Conservation (phyloP, 2,888 invertebrate genomes). For the Cotesia congregata region DNA sequence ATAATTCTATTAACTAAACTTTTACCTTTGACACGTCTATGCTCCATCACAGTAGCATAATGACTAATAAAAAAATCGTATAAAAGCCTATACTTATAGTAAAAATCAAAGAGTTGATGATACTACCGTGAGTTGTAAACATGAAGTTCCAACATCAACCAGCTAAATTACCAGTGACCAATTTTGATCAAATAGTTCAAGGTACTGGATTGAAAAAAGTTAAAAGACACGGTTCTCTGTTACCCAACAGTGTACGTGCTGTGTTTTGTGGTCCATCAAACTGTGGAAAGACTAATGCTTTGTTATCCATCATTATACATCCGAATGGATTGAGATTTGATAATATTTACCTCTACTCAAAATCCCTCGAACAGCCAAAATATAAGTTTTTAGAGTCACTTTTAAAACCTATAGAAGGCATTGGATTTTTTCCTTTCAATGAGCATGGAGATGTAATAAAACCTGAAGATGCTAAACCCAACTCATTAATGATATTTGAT, state of each 20-base stretch:
- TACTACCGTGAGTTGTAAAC: neutral
- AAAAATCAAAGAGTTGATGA: neutral
- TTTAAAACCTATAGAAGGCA: conserved; percentile 46
- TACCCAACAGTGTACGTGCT: neutral
- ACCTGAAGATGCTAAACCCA: conserved; percentile 23
- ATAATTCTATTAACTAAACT: neutral
- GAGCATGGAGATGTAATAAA: conserved; percentile 42
- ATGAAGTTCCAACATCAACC: too few species aligned
- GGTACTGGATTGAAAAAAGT: neutral
- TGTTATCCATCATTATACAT: neutral
- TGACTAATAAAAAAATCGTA: conserved; percentile 44
- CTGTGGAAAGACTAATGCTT: neutral
- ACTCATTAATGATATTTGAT: conserved; percentile 65
- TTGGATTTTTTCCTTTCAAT: conserved; percentile 49
- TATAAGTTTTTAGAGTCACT: conserved; percentile 53
- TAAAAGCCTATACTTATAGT: too few species aligned
- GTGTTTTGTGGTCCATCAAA: neutral
- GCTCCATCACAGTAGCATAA: conserved; percentile 45
- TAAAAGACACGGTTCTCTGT: neutral
- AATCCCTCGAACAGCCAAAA: conserved; percentile 49
- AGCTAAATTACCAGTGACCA: too few species aligned
- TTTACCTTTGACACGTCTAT: neutral
- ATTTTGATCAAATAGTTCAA: neutral
- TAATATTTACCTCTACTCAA: too few species aligned
- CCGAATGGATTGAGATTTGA: conserved; percentile 43